These are phyloP conservation scores for Andrena marginata DNA, from an alignment of 2,888 invertebrate species.

Conservation along the genomic window DNA sequence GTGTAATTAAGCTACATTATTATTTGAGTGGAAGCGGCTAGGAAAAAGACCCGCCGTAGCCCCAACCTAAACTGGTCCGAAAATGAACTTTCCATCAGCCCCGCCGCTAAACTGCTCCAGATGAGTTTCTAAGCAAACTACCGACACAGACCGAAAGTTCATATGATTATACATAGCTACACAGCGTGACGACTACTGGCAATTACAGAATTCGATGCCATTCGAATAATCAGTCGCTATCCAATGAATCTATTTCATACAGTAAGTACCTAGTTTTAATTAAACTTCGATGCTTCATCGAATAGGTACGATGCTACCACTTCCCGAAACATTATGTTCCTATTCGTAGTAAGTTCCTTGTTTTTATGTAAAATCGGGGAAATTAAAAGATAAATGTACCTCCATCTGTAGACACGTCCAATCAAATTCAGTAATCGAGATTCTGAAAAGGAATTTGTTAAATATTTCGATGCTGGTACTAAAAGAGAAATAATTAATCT, in stretches of 20 bases:
- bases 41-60: slow-evolving; percentile 56
- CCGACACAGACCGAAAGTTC: not conserved
- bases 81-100: slow-evolving; percentile 57
- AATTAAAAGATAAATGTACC: too few relatives aligned
- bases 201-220: not conserved
- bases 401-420: too few relatives aligned
- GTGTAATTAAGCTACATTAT: slow-evolving; percentile 76
- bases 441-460: slow-evolving; percentile 1
- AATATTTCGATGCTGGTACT: not conserved
- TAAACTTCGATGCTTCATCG: not conserved
- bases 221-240: not conserved
- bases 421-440: not conserved
- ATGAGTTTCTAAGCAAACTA: slow-evolving; percentile 41
- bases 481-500: not conserved
- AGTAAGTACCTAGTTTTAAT: not conserved
- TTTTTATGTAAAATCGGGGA: too few relatives aligned
- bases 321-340: too few relatives aligned
- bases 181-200: not conserved
- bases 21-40: slow-evolving; percentile 65
- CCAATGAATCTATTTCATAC: not conserved
- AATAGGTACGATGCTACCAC: too few relatives aligned
- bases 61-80: slow-evolving; percentile 18
- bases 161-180: slow-evolving; percentile 17
- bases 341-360: too few relatives aligned
- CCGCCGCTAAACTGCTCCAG: slow-evolving; percentile 35